These are phyloP conservation scores for pig (Sus scrofa) DNA, from an alignment of 2,113 vertebrate species.

Conservation along the genomic window T2T-Sscrofa CM000818.6:123463001-123463500, in stretches of 20 bases:
- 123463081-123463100: not conserved
- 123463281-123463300: not conserved
- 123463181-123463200: not conserved
- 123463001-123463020: not conserved
- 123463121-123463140: not conserved
- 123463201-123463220: not conserved
- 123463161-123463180: fast-evolving
- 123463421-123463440: not conserved
- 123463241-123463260: not conserved
- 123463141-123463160: fast-evolving
- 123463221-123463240: fast-evolving
- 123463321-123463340: not conserved
- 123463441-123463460: too few relatives aligned
- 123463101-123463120: not conserved
- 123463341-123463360: not conserved
- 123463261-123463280: not conserved
- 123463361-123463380: too few relatives aligned
- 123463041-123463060: not conserved
- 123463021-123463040: not conserved
- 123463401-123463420: not conserved
- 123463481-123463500: not conserved
- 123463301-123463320: not conserved
- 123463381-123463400: not conserved
- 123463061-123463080: not conserved
- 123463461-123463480: not conserved